A percentile compares a stretch with the other conserved stretches of the same genome.
phyloP scores from a whole-genome alignment of 2,797 vertebrate species.

The Australoheros facetus region DNA sequence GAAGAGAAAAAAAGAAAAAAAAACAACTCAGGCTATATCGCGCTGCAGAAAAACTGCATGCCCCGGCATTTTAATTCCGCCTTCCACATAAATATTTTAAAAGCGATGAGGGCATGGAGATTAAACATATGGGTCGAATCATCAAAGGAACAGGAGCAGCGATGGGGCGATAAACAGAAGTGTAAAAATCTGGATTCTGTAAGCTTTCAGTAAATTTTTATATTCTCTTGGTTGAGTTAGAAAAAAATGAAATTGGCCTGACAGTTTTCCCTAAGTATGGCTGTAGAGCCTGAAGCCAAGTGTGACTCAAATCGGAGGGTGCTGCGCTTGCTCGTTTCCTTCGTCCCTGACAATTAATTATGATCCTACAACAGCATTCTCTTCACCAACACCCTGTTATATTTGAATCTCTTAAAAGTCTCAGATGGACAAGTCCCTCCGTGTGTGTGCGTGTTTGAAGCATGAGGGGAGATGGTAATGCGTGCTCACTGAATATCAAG shows the following conservation, averaged over 20 bases:
- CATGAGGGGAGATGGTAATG: slow-evolving; percentile 71
- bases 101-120: slow-evolving; percentile 1
- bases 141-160: slow-evolving; percentile 38
- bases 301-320: not conserved
- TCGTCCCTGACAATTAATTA: slow-evolving; percentile 11
- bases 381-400: not conserved
- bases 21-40: slow-evolving; percentile 24
- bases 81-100: slow-evolving; percentile 42
- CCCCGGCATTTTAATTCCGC: slow-evolving; percentile 18
- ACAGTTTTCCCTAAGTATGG: not conserved
- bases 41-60: slow-evolving; percentile 20
- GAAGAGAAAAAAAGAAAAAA: slow-evolving; percentile 2
- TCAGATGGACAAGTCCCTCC: slow-evolving; percentile 1
- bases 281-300: not conserved
- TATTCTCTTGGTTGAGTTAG: not conserved
- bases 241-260: not conserved
- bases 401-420: slow-evolving; percentile 5
- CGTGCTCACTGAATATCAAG: slow-evolving; percentile 90
- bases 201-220: slow-evolving; percentile 23
- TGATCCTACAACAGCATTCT: not conserved
- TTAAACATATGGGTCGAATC: slow-evolving; percentile 21
- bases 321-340: not conserved
- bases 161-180: slow-evolving; percentile 10
- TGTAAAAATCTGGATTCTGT: slow-evolving; percentile 23
- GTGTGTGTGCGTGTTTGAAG: slow-evolving; percentile 21